Base-by-base conservation (phyloP, 2,888 invertebrate genomes). In the Alentia gelatinosa region DNA sequence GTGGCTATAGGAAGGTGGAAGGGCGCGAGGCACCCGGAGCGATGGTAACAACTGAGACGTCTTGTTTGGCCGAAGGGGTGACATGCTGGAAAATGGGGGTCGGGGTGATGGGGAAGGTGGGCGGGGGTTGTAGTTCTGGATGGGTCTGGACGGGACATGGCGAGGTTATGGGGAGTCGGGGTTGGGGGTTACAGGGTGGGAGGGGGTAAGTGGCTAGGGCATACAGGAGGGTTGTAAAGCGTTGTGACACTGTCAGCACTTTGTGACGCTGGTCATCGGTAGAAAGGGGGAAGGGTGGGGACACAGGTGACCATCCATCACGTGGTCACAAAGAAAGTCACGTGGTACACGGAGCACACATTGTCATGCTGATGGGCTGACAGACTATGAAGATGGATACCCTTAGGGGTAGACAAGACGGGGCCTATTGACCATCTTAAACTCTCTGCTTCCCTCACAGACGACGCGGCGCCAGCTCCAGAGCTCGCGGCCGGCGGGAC, bases 221-320 rank as follows among this genome's bases (percentile, higher is more conserved):
- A n/a, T 35, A 26, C 30, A 19, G 26, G n/a, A 9, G 75, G 75
- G 75, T 75, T 30, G 75, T 35, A 19, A 37, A 5, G 35, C 33
- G 75, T 75, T 75, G 83, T 86, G 86, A 86, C 86, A 86, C 42
- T 86, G 86, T 47, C 86, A 47, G 47, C 86, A 86, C 86, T 86
- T 86, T 86, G 86, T 86, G 79, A 79, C 79, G 39, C 86, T 86
- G 86, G 86, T 47, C 86, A 86, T 23, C 50, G 42, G 86, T 47
- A n/a, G n/a, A n/a, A n/a, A n/a, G n/a, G n/a, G n/a, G n/a, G n/a
- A n/a, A n/a, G 19, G 33, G 47, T 42, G 42, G 47, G 42, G 86
- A 40, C 86, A 86, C 86, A 86, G 86, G 86, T 86, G 86, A 86
- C 86, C 86, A 86, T 86, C 86, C 86, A 86, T 86, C 86, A 86